phyloP scores from a whole-genome alignment of 2,888 invertebrate species.

The Metacarcinus magister region DNA sequence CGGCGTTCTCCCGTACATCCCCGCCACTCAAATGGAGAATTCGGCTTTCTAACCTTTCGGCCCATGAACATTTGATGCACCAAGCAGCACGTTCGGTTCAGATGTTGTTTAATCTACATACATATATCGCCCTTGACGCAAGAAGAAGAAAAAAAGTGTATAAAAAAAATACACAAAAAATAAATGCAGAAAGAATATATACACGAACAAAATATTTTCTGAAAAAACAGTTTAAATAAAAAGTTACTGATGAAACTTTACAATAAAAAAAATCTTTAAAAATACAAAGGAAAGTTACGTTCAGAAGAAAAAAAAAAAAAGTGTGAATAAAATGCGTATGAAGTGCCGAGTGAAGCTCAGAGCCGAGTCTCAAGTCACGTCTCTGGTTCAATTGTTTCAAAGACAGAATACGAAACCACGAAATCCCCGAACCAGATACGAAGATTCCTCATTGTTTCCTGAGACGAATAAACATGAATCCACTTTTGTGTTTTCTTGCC shows the following conservation, averaged over 20 bases:
- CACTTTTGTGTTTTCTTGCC: background rate
- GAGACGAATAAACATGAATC: background rate
- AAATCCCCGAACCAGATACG: background rate
- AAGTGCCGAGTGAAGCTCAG: background rate
- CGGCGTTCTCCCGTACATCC: too few relatives aligned
- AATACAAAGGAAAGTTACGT: background rate
- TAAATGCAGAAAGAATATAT: background rate
- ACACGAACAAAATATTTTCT: background rate
- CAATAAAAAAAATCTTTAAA: background rate
- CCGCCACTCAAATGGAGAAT: background rate
- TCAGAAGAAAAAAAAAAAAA: background rate
- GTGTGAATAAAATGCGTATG: background rate
- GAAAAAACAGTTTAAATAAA: background rate
- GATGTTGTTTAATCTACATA: background rate
- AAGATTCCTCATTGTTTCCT: background rate
- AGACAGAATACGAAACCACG: background rate
- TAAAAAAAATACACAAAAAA: background rate
- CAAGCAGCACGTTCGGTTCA: background rate
- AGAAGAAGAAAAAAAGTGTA: background rate
- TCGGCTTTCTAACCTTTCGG: background rate
- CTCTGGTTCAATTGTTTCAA: background rate
- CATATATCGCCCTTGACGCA: too few relatives aligned
- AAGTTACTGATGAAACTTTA: too few relatives aligned
- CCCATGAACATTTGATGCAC: background rate
- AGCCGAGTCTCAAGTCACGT: background rate